Evolutionary conservation across 1,140 invertebrate genomes (phyloP).

Genomic region (Euwallacea fornicatus): DNA sequence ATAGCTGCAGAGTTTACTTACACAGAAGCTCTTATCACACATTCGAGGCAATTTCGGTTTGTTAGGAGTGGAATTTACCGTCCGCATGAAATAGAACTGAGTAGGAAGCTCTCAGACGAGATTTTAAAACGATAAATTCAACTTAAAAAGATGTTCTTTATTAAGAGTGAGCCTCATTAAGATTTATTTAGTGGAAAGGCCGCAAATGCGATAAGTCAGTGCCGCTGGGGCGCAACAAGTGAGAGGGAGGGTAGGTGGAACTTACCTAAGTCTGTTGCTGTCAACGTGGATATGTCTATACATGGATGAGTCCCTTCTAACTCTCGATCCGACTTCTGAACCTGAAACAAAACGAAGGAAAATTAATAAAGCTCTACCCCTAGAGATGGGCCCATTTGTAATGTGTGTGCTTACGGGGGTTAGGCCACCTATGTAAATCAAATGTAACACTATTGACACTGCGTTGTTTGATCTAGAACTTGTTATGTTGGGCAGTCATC

Average conservation of each 20-base stretch:
- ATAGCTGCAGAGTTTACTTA: too few species aligned
- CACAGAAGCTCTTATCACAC: not conserved
- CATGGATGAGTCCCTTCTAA: too few species aligned
- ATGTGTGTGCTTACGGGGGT: not conserved
- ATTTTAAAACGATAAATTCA: slow-evolving; percentile 11
- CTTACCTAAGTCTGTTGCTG: too few species aligned
- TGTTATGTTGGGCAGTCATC: not conserved
- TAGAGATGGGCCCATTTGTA: not conserved
- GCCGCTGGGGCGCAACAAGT: slow-evolving; percentile 19
- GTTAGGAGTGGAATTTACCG: not conserved
- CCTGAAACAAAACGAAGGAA: too few species aligned
- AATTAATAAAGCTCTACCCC: too few species aligned
- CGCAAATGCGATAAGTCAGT: slow-evolving; percentile 27
- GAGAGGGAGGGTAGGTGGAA: too few species aligned
- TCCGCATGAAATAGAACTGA: not conserved
- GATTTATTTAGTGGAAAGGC: slow-evolving; percentile 28
- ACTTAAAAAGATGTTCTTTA: slow-evolving; percentile 15
- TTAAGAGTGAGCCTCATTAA: slow-evolving; percentile 25
- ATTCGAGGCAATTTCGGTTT: not conserved
- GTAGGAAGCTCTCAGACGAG: not conserved
- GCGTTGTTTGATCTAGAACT: not conserved
- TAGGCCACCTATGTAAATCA: not conserved
- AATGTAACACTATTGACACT: slow-evolving; percentile 2
- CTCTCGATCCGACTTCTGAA: too few species aligned
- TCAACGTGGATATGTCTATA: too few species aligned